Conservation (phyloP, 2,113 vertebrate species). For the Pollachius pollachius region DNA sequence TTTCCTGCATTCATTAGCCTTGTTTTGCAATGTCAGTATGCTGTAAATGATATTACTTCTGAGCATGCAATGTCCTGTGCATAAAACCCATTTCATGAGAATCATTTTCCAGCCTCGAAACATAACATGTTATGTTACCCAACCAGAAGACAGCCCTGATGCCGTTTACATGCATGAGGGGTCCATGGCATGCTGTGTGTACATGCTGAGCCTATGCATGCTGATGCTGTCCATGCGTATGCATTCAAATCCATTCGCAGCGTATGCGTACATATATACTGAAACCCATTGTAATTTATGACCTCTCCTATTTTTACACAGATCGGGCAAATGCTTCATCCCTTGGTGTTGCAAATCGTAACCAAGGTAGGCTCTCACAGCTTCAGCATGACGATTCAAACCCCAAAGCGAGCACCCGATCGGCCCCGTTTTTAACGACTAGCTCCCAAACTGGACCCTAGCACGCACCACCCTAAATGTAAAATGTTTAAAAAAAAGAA, state of each 20-base stretch:
- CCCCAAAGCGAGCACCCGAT: conserved; percentile 52
- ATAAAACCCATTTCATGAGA: too few relatives aligned
- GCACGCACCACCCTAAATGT: not conserved
- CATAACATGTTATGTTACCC: too few relatives aligned
- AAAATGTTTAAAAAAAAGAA: not conserved
- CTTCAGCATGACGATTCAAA: conserved; percentile 62
- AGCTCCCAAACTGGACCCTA: not conserved
- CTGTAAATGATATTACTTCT: too few relatives aligned
- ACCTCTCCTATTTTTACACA: conserved; percentile 86
- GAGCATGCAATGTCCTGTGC: too few relatives aligned
- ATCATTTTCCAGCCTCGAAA: too few relatives aligned
- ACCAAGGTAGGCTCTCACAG: conserved; percentile 89
- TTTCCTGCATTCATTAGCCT: too few relatives aligned
- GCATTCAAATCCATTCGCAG: conserved; percentile 52
- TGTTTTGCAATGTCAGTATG: too few relatives aligned
- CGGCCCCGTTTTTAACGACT: not conserved
- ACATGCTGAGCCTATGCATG: conserved; percentile 70
- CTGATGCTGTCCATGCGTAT: conserved; percentile 69
- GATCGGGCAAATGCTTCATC: conserved; percentile 97
- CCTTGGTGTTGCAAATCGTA: conserved; percentile 97
- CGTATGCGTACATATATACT: conserved; percentile 66
- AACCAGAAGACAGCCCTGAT: too few relatives aligned
- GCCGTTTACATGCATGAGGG: too few relatives aligned
- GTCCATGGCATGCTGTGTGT: too few relatives aligned
- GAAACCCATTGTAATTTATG: conserved; percentile 73